Conservation (phyloP, 2,888 invertebrate genomes). For the Encarsia formosa region DNA sequence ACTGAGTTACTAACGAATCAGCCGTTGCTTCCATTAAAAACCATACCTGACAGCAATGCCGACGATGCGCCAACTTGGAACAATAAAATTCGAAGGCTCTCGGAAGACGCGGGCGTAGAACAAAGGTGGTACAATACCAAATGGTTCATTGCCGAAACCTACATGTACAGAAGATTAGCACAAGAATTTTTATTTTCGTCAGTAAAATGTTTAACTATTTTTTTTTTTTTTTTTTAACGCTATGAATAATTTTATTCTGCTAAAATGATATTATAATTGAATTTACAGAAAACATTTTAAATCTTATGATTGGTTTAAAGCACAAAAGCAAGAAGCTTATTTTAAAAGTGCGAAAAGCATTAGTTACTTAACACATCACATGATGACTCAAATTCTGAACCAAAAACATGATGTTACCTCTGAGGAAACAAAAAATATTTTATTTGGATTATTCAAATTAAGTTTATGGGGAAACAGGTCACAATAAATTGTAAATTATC, state of each 20-base stretch:
- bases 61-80: slow-evolving; percentile 70
- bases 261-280: not conserved
- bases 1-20: slow-evolving; percentile 92
- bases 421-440: slow-evolving; percentile 54
- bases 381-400: slow-evolving; percentile 36
- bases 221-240: too few relatives aligned
- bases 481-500: not conserved
- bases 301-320: slow-evolving; percentile 71
- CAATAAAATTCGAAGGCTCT: slow-evolving; percentile 56
- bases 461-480: too few relatives aligned
- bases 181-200: slow-evolving; percentile 68
- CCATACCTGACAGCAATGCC: slow-evolving; percentile 42
- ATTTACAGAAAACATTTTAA: slow-evolving; percentile 58
- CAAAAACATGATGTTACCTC: slow-evolving; percentile 42
- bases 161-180: slow-evolving; percentile 73
- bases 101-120: slow-evolving; percentile 38
- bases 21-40: slow-evolving; percentile 57
- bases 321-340: too few relatives aligned
- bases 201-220: too few relatives aligned
- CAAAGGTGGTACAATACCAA: slow-evolving; percentile 63
- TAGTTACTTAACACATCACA: too few relatives aligned
- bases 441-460: too few relatives aligned
- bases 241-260: not conserved
- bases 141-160: slow-evolving; percentile 91
- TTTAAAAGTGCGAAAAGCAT: too few relatives aligned